These are phyloP conservation scores for Amphilophus citrinellus DNA, from an alignment of 2,113 vertebrate genomes.

Conservation along the genomic window DNA sequence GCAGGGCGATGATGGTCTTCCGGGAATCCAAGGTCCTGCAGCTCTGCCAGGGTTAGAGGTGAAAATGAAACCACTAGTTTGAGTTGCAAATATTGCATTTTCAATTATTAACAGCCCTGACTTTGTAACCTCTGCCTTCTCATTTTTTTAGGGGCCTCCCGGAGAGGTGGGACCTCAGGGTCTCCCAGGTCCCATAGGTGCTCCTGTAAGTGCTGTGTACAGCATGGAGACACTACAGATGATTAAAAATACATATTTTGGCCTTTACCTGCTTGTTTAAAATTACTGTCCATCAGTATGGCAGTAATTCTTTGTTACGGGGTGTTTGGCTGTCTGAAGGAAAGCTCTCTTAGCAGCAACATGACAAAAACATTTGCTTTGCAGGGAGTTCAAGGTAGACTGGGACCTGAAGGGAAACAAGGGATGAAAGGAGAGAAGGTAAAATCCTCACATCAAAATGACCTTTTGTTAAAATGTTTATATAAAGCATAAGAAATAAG, in stretches of 20 bases:
- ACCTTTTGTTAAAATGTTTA: background rate
- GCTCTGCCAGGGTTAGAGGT: conserved; percentile 83
- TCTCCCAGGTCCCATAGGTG: conserved; percentile 74
- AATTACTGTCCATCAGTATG: background rate
- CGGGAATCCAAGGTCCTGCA: conserved; percentile 77
- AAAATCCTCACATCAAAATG: conserved; percentile 19
- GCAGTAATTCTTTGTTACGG: background rate
- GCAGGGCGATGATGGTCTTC: conserved; percentile 83
- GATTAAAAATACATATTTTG: background rate
- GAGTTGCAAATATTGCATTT: background rate
- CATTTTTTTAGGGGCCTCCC: conserved; percentile 73
- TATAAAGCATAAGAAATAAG: too few relatives aligned
- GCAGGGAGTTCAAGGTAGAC: conserved; percentile 82
- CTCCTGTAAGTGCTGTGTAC: conserved; percentile 71
- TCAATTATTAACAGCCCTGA: background rate
- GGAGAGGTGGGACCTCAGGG: conserved; percentile 83
- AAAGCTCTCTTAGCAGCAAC: background rate
- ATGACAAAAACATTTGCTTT: background rate
- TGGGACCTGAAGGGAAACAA: conserved; percentile 81
- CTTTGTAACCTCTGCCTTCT: background rate
- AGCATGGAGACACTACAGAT: conserved; percentile 9
- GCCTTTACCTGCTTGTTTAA: background rate
- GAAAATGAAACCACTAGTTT: conserved; percentile 6
- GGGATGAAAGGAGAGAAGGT: conserved; percentile 88
- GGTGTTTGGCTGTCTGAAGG: background rate